Evolutionary conservation across 2,797 vertebrate genomes (phyloP).

Genomic region (Serranus cabrilla): DNA sequence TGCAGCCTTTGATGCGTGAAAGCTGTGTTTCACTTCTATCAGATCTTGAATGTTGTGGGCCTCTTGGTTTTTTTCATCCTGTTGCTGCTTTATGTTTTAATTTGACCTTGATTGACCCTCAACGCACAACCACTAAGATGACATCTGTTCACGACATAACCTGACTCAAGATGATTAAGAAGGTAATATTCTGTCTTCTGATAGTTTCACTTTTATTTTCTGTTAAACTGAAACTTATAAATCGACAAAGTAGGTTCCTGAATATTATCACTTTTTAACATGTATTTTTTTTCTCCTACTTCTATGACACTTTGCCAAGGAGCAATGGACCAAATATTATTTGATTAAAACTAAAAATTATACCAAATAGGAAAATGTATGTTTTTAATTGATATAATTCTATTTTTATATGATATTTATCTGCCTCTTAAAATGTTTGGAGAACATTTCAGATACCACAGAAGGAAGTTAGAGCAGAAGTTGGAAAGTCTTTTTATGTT

Average conservation of each 20-base stretch:
- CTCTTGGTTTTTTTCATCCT: background rate
- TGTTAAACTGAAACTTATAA: background rate
- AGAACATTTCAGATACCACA: background rate
- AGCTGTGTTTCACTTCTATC: background rate
- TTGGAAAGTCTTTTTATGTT: background rate
- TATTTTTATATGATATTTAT: background rate
- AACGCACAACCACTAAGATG: background rate
- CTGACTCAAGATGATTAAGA: background rate
- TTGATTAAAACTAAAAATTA: background rate
- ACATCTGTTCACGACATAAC: background rate
- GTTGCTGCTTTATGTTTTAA: background rate
- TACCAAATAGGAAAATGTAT: background rate
- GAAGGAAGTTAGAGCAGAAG: background rate
- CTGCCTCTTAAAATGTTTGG: background rate
- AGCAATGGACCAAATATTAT: background rate
- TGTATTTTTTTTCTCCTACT: background rate
- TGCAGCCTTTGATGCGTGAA: no score
- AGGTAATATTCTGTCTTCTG: background rate
- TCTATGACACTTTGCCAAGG: background rate
- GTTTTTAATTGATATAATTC: no score
- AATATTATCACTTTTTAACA: background rate
- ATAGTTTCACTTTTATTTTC: background rate
- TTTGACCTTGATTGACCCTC: background rate
- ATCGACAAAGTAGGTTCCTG: background rate
- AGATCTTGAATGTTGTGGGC: background rate